A percentile compares a stretch with the other conserved stretches of the same genome.
Conservation (phyloP, 2,797 vertebrate genomes). For the Mastacembelus armatus region DNA sequence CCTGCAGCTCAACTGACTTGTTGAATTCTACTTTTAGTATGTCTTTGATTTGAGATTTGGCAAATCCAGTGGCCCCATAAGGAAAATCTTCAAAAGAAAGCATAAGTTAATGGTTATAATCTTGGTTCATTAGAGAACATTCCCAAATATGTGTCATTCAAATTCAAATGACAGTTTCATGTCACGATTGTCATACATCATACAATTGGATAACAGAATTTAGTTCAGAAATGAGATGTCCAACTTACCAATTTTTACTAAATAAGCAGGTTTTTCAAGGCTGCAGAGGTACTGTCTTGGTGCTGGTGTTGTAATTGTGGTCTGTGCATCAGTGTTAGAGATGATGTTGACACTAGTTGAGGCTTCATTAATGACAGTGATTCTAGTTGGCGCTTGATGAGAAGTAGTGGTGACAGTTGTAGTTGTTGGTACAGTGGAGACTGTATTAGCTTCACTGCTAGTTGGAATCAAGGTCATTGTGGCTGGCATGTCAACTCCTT, state of each 20-base stretch:
- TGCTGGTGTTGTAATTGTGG: conserved; percentile 60
- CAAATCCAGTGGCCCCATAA: conserved; percentile 87
- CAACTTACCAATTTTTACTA: conserved; percentile 89
- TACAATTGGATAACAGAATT: not conserved
- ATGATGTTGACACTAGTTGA: conserved; percentile 50
- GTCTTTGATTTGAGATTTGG: conserved; percentile 90
- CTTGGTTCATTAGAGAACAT: not conserved
- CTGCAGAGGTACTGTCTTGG: conserved; percentile 89
- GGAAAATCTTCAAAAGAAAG: conserved; percentile 85
- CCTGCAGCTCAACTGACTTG: conserved; percentile 92
- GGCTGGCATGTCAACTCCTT: conserved; percentile 60
- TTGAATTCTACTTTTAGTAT: conserved; percentile 91
- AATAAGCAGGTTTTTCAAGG: conserved; percentile 84
- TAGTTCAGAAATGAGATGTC: not conserved
- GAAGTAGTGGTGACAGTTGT: conserved; percentile 57
- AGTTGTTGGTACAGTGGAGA: conserved; percentile 52
- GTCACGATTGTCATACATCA: not conserved
- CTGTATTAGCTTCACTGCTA: conserved; percentile 58
- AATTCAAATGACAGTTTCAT: not conserved
- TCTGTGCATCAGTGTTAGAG: conserved; percentile 54
- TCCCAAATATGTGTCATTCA: not conserved
- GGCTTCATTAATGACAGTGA: conserved; percentile 44
- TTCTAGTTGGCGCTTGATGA: conserved; percentile 54
- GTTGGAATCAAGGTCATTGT: conserved; percentile 68
- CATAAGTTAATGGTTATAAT: conserved; percentile 8